These are phyloP conservation scores for Drosophila fulvimacula DNA, from an alignment of 2,888 invertebrate genomes.

Conservation along the genomic window DNA sequence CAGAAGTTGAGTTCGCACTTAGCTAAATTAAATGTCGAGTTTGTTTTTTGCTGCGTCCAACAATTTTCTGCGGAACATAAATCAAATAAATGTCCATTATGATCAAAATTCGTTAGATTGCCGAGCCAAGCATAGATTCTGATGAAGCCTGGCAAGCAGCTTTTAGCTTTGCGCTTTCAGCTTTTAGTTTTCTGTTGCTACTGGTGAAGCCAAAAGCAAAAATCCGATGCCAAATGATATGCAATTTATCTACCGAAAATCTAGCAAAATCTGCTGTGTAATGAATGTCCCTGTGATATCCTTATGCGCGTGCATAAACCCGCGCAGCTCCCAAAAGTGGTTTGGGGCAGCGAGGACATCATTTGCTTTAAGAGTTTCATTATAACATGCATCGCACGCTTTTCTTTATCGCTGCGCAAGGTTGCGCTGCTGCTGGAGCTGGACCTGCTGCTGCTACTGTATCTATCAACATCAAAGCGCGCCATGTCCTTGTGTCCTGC, in stretches of 20 bases:
- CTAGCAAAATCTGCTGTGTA: slow-evolving; percentile 75
- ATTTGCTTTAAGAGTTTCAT: slow-evolving; percentile 80
- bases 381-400: slow-evolving; percentile 78
- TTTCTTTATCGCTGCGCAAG: slow-evolving; percentile 70
- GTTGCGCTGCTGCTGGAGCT: slow-evolving; percentile 31
- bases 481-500: slow-evolving; percentile 39
- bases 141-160: slow-evolving; percentile 15
- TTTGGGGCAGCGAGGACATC: slow-evolving; percentile 50
- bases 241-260: slow-evolving; percentile 74
- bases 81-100: slow-evolving; percentile 51
- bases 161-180: slow-evolving; percentile 1
- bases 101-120: slow-evolving; percentile 9
- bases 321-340: slow-evolving; percentile 24
- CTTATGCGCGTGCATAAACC: slow-evolving; percentile 26
- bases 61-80: slow-evolving; percentile 30
- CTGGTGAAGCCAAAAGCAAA: slow-evolving; percentile 44
- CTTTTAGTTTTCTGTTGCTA: not conserved
- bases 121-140: slow-evolving; percentile 19
- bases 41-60: slow-evolving; percentile 1
- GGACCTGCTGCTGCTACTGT: slow-evolving; percentile 33
- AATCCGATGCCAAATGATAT: slow-evolving; percentile 76
- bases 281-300: slow-evolving; percentile 65
- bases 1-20: slow-evolving; percentile 26
- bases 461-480: slow-evolving; percentile 75
- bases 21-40: slow-evolving; percentile 29